A percentile compares a stretch with the other conserved stretches of the same genome.
Conservation (phyloP, 2,113 vertebrate genomes). For the Ammospiza nelsoni region DNA sequence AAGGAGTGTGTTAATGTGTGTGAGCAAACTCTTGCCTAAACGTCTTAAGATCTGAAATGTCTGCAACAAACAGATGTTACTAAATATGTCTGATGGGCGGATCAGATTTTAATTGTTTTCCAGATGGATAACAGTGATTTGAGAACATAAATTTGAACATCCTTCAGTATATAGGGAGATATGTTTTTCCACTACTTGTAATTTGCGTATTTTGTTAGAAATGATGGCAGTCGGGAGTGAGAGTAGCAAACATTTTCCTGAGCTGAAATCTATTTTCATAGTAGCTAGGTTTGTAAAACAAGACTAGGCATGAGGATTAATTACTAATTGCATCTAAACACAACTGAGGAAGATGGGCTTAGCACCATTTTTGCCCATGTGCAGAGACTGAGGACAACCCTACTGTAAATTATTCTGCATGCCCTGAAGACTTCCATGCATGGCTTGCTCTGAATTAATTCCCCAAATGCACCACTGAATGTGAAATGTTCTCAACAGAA, state of each 20-base stretch:
- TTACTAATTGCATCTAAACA: background rate
- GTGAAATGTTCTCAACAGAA: background rate
- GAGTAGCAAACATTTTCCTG: background rate
- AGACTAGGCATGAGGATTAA: background rate
- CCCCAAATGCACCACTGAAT: background rate
- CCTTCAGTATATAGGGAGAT: background rate
- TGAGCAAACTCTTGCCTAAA: background rate
- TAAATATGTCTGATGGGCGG: background rate
- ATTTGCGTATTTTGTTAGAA: background rate
- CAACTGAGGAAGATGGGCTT: background rate
- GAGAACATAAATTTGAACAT: background rate
- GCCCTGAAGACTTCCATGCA: background rate
- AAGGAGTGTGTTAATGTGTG: background rate
- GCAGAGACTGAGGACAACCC: background rate
- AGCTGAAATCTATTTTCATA: background rate
- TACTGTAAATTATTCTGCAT: background rate
- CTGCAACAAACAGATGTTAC: background rate
- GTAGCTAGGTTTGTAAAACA: background rate
- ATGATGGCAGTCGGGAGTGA: background rate
- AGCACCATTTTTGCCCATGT: background rate
- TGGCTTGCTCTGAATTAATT: conserved; percentile 29
- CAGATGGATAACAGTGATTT: background rate
- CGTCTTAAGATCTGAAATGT: background rate
- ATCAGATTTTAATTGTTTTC: background rate
- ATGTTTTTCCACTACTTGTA: background rate